phyloP scores from a whole-genome alignment of 2,113 vertebrate genomes.

The Lanius ludovicianus region DNA sequence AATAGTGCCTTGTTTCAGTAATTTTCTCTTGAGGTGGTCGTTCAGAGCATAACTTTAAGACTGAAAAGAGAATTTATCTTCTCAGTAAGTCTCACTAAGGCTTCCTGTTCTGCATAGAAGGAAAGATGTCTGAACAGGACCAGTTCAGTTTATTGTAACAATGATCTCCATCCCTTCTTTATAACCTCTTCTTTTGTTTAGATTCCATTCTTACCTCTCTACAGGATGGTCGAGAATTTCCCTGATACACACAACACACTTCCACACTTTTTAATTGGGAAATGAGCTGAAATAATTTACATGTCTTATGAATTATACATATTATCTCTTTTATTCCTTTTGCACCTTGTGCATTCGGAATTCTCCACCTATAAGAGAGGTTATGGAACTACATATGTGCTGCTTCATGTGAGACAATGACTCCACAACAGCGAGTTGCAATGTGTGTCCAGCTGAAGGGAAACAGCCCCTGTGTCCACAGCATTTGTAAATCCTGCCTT shows the following conservation, averaged over 20 bases:
- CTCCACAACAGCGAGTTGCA: not conserved
- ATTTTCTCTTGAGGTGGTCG: not conserved
- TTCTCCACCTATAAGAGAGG: not conserved
- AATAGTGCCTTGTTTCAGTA: not conserved
- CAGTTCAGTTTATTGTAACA: not conserved
- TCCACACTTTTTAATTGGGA: not conserved
- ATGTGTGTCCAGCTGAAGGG: not conserved
- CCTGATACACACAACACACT: not conserved
- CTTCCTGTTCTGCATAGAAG: not conserved
- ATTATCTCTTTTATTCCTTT: not conserved
- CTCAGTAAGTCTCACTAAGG: not conserved
- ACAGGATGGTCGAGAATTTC: not conserved
- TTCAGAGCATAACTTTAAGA: not conserved
- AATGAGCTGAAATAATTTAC: slow-evolving; percentile 14
- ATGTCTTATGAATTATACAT: not conserved
- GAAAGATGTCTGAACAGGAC: not conserved
- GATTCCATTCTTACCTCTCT: not conserved
- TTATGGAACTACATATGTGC: not conserved
- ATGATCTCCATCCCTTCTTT: not conserved
- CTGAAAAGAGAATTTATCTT: not conserved
- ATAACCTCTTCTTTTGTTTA: not conserved
- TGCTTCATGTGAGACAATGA: not conserved
- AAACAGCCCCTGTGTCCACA: not conserved
- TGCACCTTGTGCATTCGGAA: not conserved
- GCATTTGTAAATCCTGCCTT: not conserved